Conservation (phyloP, 2,113 vertebrate genomes). For the Hyperoodon ampullatus region DNA sequence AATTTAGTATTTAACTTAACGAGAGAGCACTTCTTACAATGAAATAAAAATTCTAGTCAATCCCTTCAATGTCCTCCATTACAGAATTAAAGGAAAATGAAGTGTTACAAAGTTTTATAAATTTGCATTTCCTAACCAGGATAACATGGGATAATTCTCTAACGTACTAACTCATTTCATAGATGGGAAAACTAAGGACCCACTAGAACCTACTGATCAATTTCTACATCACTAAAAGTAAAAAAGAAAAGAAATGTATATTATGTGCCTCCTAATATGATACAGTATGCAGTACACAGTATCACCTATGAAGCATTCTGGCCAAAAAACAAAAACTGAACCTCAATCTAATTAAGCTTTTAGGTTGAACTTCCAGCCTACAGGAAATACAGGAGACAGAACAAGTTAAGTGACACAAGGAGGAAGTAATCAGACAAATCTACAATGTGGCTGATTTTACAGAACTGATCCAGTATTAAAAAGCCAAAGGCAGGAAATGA, state of each 20-base stretch:
- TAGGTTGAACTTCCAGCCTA: background rate
- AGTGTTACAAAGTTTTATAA: background rate
- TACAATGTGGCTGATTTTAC: background rate
- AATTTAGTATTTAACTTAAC: conserved; percentile 47
- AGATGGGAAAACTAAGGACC: conserved; percentile 10
- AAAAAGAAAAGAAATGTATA: background rate
- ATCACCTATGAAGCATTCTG: background rate
- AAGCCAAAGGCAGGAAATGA: background rate
- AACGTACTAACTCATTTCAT: background rate
- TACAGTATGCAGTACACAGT: background rate
- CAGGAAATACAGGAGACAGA: background rate
- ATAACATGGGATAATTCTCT: background rate
- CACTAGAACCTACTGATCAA: background rate
- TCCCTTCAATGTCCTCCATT: background rate
- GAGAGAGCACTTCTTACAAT: conserved; percentile 28
- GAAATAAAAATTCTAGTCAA: conserved; percentile 39
- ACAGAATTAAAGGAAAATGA: conserved; percentile 27
- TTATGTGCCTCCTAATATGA: background rate
- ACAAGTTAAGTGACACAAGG: background rate
- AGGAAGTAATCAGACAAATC: background rate
- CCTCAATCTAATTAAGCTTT: background rate
- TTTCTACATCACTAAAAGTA: background rate
- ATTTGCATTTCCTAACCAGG: conserved; percentile 34
- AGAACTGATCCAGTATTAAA: background rate
- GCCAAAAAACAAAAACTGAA: background rate